phyloP scores from a whole-genome alignment of 2,888 invertebrate genomes.

The Catocala sponsa region DNA sequence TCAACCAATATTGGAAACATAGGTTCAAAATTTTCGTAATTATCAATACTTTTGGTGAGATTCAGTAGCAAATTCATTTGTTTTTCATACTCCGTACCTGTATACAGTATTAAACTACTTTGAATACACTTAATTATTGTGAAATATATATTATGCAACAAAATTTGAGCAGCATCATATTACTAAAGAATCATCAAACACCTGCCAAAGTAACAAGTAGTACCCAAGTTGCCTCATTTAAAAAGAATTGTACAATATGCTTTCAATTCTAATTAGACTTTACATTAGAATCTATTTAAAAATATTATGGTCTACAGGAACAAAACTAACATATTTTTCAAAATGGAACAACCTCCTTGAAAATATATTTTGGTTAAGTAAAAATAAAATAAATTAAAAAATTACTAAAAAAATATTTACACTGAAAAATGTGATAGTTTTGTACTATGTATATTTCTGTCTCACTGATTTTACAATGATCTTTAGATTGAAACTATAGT shows the following conservation, averaged over 20 bases:
- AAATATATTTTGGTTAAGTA: background rate
- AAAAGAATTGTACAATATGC: slow-evolving; percentile 52
- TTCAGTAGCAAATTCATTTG: slow-evolving; percentile 52
- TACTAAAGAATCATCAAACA: slow-evolving; percentile 80
- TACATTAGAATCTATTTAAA: slow-evolving; percentile 41
- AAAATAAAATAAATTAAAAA: slow-evolving; percentile 10
- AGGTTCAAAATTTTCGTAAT: slow-evolving; percentile 49
- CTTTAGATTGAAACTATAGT: slow-evolving; percentile 63
- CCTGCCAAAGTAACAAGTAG: slow-evolving; percentile 63
- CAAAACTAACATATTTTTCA: slow-evolving; percentile 58
- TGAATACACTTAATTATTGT: background rate
- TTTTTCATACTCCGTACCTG: slow-evolving; percentile 47
- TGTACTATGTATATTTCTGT: slow-evolving; percentile 55
- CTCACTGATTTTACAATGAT: slow-evolving; percentile 75
- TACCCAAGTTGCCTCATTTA: slow-evolving; percentile 72
- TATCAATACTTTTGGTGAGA: slow-evolving; percentile 46
- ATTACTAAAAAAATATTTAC: background rate
- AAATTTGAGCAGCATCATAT: slow-evolving; percentile 71
- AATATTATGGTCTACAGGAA: slow-evolving; percentile 47
- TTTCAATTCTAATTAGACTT: slow-evolving; percentile 48
- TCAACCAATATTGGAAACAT: slow-evolving; percentile 57
- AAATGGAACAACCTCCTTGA: background rate
- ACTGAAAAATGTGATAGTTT: slow-evolving; percentile 59
- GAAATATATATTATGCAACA: background rate
- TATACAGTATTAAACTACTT: slow-evolving; percentile 9